These are phyloP conservation scores for Manis pentadactyla DNA, from an alignment of 2,797 vertebrate genomes.

Conservation along the genomic window DNA sequence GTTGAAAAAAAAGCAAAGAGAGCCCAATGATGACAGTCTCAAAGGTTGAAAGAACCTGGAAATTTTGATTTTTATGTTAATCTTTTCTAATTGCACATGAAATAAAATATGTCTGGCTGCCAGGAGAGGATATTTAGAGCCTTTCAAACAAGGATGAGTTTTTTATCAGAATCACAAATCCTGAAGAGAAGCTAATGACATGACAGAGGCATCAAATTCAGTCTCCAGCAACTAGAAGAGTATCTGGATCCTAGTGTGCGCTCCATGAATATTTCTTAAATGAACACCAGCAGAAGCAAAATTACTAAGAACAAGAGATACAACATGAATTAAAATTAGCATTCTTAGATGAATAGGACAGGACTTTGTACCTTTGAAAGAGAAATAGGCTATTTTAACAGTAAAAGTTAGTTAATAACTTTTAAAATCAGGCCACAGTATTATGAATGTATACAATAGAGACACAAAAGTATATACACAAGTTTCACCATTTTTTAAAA, in stretches of 20 bases:
- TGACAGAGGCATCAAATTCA: neutral
- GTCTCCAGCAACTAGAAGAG: neutral
- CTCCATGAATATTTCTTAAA: neutral
- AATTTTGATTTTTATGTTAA: slow-evolving; percentile 14
- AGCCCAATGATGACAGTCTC: neutral
- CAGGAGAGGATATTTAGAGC: neutral
- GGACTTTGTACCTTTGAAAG: neutral
- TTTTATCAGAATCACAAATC: neutral
- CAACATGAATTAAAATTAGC: neutral
- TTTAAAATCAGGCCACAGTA: neutral
- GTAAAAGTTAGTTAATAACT: neutral
- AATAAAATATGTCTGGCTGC: neutral
- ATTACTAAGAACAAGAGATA: slow-evolving; percentile 12
- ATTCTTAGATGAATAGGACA: neutral
- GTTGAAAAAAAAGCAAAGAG: neutral
- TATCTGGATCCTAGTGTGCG: neutral
- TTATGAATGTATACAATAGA: neutral
- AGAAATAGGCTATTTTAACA: neutral
- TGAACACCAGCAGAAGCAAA: neutral
- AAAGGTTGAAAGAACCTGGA: neutral
- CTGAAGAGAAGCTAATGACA: neutral
- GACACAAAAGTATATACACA: neutral
- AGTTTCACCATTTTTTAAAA: neutral
- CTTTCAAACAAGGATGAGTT: neutral
- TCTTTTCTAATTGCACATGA: neutral